phyloP scores from a whole-genome alignment of 2,113 vertebrate genomes.

The Campylorhamphus procurvoides region DNA sequence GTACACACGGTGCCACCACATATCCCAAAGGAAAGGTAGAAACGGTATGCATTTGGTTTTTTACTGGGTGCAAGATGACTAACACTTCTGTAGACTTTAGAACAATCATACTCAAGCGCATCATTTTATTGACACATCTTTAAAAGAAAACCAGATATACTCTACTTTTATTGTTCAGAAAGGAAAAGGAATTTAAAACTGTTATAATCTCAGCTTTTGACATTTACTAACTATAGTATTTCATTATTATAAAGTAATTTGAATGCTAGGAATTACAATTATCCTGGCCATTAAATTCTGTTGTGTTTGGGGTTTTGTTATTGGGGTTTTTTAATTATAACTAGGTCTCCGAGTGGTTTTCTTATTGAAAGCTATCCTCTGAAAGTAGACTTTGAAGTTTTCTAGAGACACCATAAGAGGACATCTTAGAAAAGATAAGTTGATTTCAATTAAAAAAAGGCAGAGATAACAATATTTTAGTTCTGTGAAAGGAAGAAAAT shows the following conservation, averaged over 20 bases:
- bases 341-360: not conserved
- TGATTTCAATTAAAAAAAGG: not conserved
- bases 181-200: not conserved
- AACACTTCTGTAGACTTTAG: not conserved
- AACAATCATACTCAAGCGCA: not conserved
- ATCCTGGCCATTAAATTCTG: not conserved
- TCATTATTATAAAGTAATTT: not conserved
- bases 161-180: not conserved
- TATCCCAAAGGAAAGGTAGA: not conserved
- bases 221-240: not conserved
- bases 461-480: not conserved
- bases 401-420: not conserved
- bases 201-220: not conserved
- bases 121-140: not conserved
- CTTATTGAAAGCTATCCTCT: not conserved
- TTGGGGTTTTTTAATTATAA: not conserved
- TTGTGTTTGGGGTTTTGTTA: rapidly evolving
- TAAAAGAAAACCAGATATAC: not conserved
- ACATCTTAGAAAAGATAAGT: not conserved
- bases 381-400: not conserved
- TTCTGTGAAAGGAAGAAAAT: not conserved
- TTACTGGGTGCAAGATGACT: not conserved
- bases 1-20: rapidly evolving
- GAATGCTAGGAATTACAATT: not conserved
- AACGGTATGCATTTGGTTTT: not conserved